Base-by-base conservation (phyloP, 2,113 vertebrate genomes). In the Ailurus styani region DNA sequence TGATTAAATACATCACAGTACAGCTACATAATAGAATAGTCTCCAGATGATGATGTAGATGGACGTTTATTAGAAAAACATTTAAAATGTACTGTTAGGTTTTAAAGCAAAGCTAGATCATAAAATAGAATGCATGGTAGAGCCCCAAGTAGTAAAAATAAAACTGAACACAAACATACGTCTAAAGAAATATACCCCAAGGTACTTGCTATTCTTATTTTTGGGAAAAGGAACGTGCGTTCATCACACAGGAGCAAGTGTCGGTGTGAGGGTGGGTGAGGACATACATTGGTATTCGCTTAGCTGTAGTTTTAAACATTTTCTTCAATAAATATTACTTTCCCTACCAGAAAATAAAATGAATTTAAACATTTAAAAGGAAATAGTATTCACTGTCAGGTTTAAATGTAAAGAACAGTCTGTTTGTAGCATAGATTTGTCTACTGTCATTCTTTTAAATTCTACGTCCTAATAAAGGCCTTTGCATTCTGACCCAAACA, bases 311-410 rank as follows among this genome's bases (percentile, higher is more conserved):
- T 90, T 72, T 68, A 60, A 83, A 50, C 66, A 31, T 55, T 92
- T 95, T 57, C 66, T 88, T 96, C n/a, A 78, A 83, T 62, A 70
- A 42, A 87, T 15, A 84, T 27, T 85, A 8, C 27, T 88, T 97
- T 88, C 18, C 85, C 15, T 73, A 87, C 31, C 23, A 85, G 50
- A 95, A 95, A 64, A 92, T 47, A 81, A 40, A 94, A 93, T 90
- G 11, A 78, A 52, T 87, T 75, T 34, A 81, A 88, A 95, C 3
- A 88, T 78, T 81, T 42, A 27, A 81, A 96, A 92, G 68, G 40
- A 85, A 92, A 27, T 86, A 21, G 42, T 81, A 94, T 57, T 83
- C 84, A 85, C 5, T 86, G 27, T 47, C 37, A 95, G 78, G 25
- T 60, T 86, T 83, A 87, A 94, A 86, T 20, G 14, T 89, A 34